Evolutionary conservation across 2,797 vertebrate species (phyloP).

Genomic region (Thaleichthys pacificus): DNA sequence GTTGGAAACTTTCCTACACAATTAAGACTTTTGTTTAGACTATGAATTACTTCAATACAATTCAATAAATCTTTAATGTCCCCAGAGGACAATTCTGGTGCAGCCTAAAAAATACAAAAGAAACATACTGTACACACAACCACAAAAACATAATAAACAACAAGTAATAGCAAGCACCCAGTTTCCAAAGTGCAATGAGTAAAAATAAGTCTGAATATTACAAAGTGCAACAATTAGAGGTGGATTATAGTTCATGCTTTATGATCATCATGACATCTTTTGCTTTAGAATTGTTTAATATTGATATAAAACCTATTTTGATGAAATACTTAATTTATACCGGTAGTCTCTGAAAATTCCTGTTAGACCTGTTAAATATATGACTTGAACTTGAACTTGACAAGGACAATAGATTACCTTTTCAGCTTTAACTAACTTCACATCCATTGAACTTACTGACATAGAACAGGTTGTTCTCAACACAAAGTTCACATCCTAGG

Average conservation of each 20-base stretch:
- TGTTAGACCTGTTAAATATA: conserved; percentile 21
- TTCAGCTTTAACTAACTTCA: conserved; percentile 45
- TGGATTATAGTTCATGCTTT: too few species aligned
- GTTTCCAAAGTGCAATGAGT: too few species aligned
- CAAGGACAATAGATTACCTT: conserved; percentile 50
- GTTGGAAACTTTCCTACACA: background rate
- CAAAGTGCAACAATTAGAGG: too few species aligned
- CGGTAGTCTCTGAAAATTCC: too few species aligned
- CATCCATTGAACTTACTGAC: conserved; percentile 3
- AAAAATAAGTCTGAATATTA: too few species aligned
- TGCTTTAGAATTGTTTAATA: too few species aligned
- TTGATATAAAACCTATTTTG: too few species aligned
- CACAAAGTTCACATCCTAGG: conserved; percentile 53
- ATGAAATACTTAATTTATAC: too few species aligned
- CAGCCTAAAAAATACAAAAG: too few species aligned
- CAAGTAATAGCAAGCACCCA: background rate
- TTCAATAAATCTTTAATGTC: too few species aligned
- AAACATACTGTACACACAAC: background rate
- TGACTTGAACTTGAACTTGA: conserved; percentile 26
- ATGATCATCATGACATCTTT: too few species aligned
- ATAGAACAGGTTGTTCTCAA: conserved; percentile 32
- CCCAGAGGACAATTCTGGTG: too few species aligned
- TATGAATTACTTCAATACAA: background rate
- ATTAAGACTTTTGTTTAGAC: background rate
- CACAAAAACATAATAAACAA: background rate